Evolutionary conservation across 2,888 invertebrate genomes (phyloP), one percentile per base, ranked within the genome.

Genomic region (Meganola albula): DNA sequence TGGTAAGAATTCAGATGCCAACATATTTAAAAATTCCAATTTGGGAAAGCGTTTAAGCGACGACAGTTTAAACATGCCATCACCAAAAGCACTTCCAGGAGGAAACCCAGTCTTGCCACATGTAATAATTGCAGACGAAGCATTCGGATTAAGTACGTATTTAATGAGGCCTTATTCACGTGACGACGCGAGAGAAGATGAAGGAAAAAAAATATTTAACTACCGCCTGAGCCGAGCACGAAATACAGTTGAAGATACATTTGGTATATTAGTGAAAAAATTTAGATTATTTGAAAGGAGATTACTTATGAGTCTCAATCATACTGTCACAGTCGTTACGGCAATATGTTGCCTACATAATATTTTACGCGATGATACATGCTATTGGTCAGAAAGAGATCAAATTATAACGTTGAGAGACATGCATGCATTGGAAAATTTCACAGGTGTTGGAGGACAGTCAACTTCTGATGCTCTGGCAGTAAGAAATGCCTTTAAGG

Each of bases 81-180:
- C 27, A 27, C 27, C 21, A 12, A 27, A 27, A 27, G 27, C 23
- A 27, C 21, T 27, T 12, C 25, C 25, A 14, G 25, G 25, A 13
- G 14, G 13, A 12, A 14, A 26, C 13, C 13, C 12, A 26, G 14
- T 26, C 14, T 13, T 26, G 25, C 25, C 25, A 8, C 14, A 26
- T 26, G 25, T 26, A 14, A 26, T 26, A 16, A 14, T 26, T 9
- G 26, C 14, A 26, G 44, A 40, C 13, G 27, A 33, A 27, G 40
- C 46, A 12, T 47, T 47, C 32, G 38, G 40, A n/a, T 26, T 47
- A 27, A 28, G 24, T 13, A 23, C 24, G 31, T 23, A 44, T 27
- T 33, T 41, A 24, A 31, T 47, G 33, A 20, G 20, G n/a, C 20
- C 20, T 7, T 20, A 20, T 20, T 16, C 14, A n/a, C n/a, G n/a